phyloP scores from a whole-genome alignment of 2,888 invertebrate genomes.

The Sepiola atlantica region DNA sequence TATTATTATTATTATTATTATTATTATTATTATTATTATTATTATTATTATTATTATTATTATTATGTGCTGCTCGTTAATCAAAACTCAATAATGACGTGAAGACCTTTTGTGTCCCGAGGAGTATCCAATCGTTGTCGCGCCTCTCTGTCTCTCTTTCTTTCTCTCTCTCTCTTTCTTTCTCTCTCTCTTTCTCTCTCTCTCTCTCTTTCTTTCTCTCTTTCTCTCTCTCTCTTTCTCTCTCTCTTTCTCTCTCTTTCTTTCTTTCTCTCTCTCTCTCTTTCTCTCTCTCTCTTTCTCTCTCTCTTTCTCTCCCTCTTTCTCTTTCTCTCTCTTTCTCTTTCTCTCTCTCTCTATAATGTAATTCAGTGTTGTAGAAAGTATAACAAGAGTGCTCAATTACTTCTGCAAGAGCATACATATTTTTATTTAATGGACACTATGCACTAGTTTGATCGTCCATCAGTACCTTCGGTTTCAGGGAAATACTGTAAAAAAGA shows the following conservation, averaged over 20 bases:
- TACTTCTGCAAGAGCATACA: no score
- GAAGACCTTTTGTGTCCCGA: neutral
- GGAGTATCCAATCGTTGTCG: neutral
- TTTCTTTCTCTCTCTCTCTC: no score
- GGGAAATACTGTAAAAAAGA: no score
- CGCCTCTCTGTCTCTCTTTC: neutral
- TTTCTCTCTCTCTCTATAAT: neutral
- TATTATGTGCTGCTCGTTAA: neutral
- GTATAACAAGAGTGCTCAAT: no score
- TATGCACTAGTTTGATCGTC: no score
- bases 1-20: no score
- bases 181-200: neutral
- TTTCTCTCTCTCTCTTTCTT: neutral
- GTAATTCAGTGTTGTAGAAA: no score
- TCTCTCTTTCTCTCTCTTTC: neutral
- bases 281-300: neutral
- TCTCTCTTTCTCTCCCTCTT: neutral
- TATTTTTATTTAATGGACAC: no score
- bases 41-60: no score
- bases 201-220: neutral
- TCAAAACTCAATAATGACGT: constrained; percentile 8
- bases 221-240: neutral
- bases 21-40: no score
- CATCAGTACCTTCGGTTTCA: no score
- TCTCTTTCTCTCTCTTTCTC: no score